Evolutionary conservation across 92 coral and sea anemone genomes (phyloP).

Genomic region (Bergia puertoricense): DNA sequence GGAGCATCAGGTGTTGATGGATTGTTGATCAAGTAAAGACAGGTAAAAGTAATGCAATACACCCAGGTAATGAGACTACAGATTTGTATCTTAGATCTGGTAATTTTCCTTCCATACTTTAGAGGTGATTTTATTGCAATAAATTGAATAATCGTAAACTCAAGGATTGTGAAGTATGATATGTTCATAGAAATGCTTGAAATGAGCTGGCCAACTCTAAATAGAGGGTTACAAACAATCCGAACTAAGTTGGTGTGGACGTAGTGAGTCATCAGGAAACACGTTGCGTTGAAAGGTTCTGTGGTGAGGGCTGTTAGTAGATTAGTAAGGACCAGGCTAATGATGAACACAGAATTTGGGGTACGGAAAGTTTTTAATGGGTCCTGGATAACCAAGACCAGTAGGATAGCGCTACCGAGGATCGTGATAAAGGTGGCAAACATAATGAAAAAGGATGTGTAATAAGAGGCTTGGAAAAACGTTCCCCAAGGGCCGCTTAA

Average conservation of each 20-base stretch:
- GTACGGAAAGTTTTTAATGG: conserved; percentile 47
- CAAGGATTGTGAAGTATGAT: conserved; percentile 42
- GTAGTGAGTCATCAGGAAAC: conserved; percentile 33
- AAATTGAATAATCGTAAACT: conserved; percentile 40
- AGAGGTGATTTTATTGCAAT: conserved; percentile 50
- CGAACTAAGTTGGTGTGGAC: neutral
- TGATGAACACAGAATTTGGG: conserved; percentile 42
- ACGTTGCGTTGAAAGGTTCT: conserved; percentile 17
- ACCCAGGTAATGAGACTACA: conserved; percentile 17
- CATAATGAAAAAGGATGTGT: conserved; percentile 20
- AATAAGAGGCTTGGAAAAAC: conserved; percentile 31
- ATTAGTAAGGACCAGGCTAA: conserved; percentile 41
- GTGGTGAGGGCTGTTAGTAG: conserved; percentile 3
- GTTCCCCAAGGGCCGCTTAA: neutral
- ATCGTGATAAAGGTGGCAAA: neutral
- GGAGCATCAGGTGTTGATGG: neutral
- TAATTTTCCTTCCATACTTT: conserved; percentile 46
- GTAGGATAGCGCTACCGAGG: conserved; percentile 25
- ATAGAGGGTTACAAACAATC: neutral
- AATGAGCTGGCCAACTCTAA: neutral
- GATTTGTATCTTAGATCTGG: conserved; percentile 21
- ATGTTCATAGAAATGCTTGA: conserved; percentile 11
- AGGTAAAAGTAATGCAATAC: conserved; percentile 16
- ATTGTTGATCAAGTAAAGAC: neutral
- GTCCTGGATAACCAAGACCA: conserved; percentile 26